Percentiles rank a stretch among this genome's conserved stretches.
Conservation (phyloP, 2,888 invertebrate species). For the Hyposoter dolosus region DNA sequence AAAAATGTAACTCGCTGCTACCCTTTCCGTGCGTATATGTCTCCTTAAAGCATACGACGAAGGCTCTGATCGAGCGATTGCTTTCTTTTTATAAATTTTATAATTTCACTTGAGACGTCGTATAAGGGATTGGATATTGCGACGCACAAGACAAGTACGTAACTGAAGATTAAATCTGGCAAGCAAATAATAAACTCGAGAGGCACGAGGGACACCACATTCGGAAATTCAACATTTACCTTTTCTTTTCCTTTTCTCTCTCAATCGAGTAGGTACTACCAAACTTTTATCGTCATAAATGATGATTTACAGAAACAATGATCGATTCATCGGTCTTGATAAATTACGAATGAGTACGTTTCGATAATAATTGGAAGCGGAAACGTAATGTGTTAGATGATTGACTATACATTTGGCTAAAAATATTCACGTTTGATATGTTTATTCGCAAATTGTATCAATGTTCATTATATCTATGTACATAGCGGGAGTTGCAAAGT, state of each 20-base stretch:
- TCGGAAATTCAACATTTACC: slow-evolving; percentile 25
- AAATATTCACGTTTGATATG: slow-evolving; percentile 56
- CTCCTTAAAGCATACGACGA: not conserved
- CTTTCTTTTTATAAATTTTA: not conserved
- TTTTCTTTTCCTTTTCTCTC: not conserved
- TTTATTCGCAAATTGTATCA: slow-evolving; percentile 58
- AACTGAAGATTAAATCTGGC: slow-evolving; percentile 60
- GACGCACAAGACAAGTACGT: slow-evolving; percentile 53
- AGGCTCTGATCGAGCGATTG: not conserved
- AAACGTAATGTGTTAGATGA: slow-evolving; percentile 29
- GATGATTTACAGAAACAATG: slow-evolving; percentile 2
- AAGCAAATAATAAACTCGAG: slow-evolving; percentile 31
- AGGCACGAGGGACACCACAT: slow-evolving; percentile 43
- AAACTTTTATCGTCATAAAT: not conserved
- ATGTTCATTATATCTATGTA: slow-evolving; percentile 13
- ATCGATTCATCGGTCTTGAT: slow-evolving; percentile 17
- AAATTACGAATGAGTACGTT: slow-evolving; percentile 32
- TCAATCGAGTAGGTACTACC: not conserved
- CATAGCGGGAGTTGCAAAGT: not conserved
- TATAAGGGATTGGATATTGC: slow-evolving; percentile 16
- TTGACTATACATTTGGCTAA: slow-evolving; percentile 50
- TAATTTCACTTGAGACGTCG: not conserved
- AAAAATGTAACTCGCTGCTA: not conserved
- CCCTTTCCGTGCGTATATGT: not conserved
- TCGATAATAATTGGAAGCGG: slow-evolving; percentile 15